phyloP scores from a whole-genome alignment of 1,140 invertebrate genomes.

The Rhysida immarginata region DNA sequence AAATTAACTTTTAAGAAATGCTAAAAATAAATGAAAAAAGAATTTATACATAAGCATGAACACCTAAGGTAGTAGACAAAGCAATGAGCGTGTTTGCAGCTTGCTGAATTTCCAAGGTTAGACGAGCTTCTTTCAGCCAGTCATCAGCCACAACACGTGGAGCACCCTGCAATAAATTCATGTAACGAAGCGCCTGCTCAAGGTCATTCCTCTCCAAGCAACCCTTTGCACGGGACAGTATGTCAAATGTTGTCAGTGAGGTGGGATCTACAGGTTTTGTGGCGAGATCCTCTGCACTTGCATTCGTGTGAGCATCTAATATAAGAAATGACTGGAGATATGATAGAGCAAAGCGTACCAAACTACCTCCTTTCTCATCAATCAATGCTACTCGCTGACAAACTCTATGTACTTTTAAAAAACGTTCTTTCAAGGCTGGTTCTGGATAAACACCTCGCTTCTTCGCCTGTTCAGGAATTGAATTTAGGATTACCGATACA shows the following conservation, averaged over 20 bases:
- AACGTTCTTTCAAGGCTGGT: slow-evolving; percentile 63
- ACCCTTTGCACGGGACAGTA: slow-evolving; percentile 69
- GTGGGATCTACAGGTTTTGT: slow-evolving; percentile 50
- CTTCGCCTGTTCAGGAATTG: slow-evolving; percentile 56
- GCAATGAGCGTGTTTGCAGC: slow-evolving; percentile 71
- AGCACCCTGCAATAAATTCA: slow-evolving; percentile 76
- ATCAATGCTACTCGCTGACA: slow-evolving; percentile 58
- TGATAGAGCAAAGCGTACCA: slow-evolving; percentile 70
- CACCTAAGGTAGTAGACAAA: slow-evolving; percentile 42
- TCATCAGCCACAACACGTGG: slow-evolving; percentile 58
- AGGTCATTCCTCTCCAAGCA: slow-evolving; percentile 74
- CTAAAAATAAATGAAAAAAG: no score
- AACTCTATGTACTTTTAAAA: slow-evolving; percentile 46
- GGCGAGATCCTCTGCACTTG: slow-evolving; percentile 48
- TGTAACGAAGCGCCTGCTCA: slow-evolving; percentile 65
- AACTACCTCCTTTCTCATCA: slow-evolving; percentile 54
- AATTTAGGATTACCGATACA: slow-evolving; percentile 37
- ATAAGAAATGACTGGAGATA: slow-evolving; percentile 56
- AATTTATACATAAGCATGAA: background rate
- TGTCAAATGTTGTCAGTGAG: slow-evolving; percentile 64
- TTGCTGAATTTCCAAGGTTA: slow-evolving; percentile 77
- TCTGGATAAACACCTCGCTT: slow-evolving; percentile 72
- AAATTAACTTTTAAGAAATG: no score
- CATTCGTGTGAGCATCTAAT: slow-evolving; percentile 38
- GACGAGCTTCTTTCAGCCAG: slow-evolving; percentile 71